These are phyloP conservation scores for Agapornis roseicollis DNA, from an alignment of 2,113 vertebrate species.

Conservation along the genomic window DNA sequence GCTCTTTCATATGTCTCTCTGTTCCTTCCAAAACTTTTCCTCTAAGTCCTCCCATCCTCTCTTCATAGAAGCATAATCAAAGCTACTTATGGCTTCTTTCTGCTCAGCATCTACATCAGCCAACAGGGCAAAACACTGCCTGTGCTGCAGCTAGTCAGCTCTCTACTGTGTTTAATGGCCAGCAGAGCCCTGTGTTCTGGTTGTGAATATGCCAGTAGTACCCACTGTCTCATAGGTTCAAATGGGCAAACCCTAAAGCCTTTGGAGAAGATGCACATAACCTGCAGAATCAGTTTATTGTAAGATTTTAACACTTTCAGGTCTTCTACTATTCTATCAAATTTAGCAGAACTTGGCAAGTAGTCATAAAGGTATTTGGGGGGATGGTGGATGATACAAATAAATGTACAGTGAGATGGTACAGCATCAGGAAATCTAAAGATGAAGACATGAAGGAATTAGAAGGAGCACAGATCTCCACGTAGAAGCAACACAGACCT, in stretches of 20 bases:
- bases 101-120: rapidly evolving
- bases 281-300: rapidly evolving
- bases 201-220: background rate
- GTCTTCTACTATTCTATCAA: background rate
- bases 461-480: background rate
- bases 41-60: background rate
- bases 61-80: background rate
- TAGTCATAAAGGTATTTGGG: background rate
- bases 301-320: background rate
- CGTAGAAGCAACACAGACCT: background rate
- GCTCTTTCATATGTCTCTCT: background rate
- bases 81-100: background rate
- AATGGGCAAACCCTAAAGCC: background rate
- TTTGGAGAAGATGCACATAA: background rate
- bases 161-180: background rate
- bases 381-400: too few relatives aligned
- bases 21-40: background rate
- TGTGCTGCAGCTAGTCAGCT: background rate
- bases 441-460: background rate
- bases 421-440: background rate
- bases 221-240: background rate
- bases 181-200: background rate
- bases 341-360: background rate
- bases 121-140: background rate
- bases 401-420: background rate